These are phyloP conservation scores for Astyanax mexicanus DNA, from an alignment of 2,797 vertebrate species.

Conservation along the genomic window DNA sequence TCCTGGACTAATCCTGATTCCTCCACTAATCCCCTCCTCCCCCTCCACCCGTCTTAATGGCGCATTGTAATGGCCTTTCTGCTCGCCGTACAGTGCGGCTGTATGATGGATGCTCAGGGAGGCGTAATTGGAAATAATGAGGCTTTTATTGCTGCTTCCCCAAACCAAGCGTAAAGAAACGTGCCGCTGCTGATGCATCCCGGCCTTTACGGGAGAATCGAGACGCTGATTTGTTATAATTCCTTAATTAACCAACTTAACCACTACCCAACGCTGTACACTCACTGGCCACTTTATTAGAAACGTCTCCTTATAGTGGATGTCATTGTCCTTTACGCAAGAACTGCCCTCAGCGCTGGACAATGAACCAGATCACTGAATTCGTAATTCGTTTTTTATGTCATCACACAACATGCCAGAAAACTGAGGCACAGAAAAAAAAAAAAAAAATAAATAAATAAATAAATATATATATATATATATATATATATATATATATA, in stretches of 20 bases:
- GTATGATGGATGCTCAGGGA: conserved; percentile 75
- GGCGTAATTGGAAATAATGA: conserved; percentile 79
- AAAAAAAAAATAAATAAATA: too few species aligned
- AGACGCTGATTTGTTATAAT: neutral
- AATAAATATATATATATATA: too few species aligned
- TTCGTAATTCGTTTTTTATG: too few species aligned
- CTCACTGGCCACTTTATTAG: neutral
- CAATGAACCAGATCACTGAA: too few species aligned
- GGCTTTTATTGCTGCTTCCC: conserved; percentile 67
- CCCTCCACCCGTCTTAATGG: conserved; percentile 71
- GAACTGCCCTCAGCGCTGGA: neutral
- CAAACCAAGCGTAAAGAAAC: conserved; percentile 61
- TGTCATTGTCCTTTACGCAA: neutral
- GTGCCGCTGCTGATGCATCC: conserved; percentile 43
- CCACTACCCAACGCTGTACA: neutral
- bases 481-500: too few species aligned
- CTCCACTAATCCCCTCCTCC: neutral
- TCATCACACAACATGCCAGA: too few species aligned
- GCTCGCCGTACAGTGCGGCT: conserved; percentile 68
- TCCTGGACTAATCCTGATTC: neutral
- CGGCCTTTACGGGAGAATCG: neutral
- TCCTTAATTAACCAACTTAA: neutral
- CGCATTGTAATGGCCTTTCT: conserved; percentile 66
- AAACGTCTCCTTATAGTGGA: neutral
- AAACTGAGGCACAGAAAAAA: too few species aligned